Base-by-base conservation (phyloP, 2,797 vertebrate species). In the Melanotaenia parkinsoni region DNA sequence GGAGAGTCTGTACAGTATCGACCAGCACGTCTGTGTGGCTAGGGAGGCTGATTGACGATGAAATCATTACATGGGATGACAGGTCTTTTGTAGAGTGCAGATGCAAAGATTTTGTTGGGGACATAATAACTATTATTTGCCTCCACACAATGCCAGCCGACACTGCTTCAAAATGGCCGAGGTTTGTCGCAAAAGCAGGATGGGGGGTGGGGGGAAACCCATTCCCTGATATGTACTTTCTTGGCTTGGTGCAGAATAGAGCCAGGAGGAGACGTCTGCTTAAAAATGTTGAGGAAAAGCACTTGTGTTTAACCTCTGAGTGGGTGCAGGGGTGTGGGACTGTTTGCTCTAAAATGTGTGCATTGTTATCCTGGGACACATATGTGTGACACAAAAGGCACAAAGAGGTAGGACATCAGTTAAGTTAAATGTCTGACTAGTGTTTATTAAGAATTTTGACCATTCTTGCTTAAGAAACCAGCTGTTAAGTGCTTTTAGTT, bases 81-180 rank as follows among this genome's bases (percentile, higher is more conserved):
- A 22, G 66, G 70, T 70, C 72, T 80, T 80, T 76, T 74, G 30
- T 38, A 68, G 61, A 74, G 70, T 28, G 83, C 75, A 77, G 83
- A 50, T 32, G 66, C 76, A 84, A 76, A 37, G 86, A 88, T 88
- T 88, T 81, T 51, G 69, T 63, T 78, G 20, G 72, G 76, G 76
- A 77, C 70, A 83, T 87, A 86, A 89, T 90, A 89, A 89, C 74
- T 75, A 82, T 79, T 73, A 86, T 75, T 71, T 16, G 72, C 61
- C 67, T 57, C 12, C 33, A 43, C 51, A 86, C 76, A 85, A 79
- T 72, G 59, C 53, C 70, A 82, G 82, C 68, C 79, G 80, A 80
- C 68, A 57, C 63, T 38, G 74, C 40, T 72, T 77, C 87, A 88
- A 92, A 92, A 91, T 86, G 87, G 87, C 84, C 26, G 85, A 79